phyloP scores from a whole-genome alignment of 1,140 invertebrate genomes.

The Kradibia gibbosae region DNA sequence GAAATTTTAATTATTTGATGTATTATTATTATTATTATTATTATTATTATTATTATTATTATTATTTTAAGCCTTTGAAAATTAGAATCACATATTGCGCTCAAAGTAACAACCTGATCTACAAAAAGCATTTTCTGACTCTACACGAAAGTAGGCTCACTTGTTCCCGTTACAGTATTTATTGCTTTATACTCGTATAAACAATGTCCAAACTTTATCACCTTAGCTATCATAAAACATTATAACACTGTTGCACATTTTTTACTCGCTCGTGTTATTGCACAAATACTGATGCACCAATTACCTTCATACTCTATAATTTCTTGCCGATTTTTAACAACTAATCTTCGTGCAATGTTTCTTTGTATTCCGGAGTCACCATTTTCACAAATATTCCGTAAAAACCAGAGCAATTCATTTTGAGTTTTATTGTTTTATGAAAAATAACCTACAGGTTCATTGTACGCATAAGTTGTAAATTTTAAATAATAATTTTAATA shows the following conservation, averaged over 20 bases:
- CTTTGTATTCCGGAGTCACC: neutral
- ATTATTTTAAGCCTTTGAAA: neutral
- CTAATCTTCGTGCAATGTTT: neutral
- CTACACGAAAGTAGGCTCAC: slow-evolving; percentile 5
- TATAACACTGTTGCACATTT: neutral
- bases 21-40: neutral
- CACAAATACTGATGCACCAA: neutral
- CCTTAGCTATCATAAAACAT: slow-evolving; percentile 5
- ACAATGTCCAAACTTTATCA: slow-evolving; percentile 13
- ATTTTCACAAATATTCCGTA: too few relatives aligned
- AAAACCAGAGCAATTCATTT: too few relatives aligned
- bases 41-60: too few relatives aligned
- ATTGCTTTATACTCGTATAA: slow-evolving; percentile 24
- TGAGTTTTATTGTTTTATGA: too few relatives aligned
- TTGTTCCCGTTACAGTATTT: slow-evolving; percentile 8
- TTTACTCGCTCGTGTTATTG: neutral
- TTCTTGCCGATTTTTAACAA: neutral
- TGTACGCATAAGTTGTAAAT: too few relatives aligned
- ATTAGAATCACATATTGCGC: neutral
- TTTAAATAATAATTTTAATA: too few relatives aligned
- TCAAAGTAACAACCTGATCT: neutral
- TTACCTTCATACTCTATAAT: neutral
- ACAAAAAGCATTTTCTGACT: neutral
- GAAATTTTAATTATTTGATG: slow-evolving; percentile 1
- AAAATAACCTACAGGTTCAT: too few relatives aligned